phyloP scores from a whole-genome alignment of 2,888 invertebrate species.

The Temnothorax rugatulus region DNA sequence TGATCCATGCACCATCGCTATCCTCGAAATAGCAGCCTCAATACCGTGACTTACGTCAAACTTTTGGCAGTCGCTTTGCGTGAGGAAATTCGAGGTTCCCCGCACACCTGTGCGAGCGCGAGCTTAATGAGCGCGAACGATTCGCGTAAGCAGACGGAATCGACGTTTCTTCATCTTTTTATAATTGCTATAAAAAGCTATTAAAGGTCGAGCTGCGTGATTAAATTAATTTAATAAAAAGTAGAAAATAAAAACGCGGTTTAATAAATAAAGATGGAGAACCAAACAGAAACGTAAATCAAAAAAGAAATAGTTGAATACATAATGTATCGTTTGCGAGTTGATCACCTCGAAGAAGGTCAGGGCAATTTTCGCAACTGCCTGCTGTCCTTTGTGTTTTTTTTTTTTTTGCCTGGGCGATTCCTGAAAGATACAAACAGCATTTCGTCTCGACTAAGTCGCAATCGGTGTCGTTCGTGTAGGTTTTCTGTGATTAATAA shows the following conservation, averaged over 20 bases:
- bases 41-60: slow-evolving; percentile 78
- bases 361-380: neutral
- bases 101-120: neutral
- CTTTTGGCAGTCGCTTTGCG: slow-evolving; percentile 72
- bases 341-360: neutral
- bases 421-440: neutral
- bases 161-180: neutral
- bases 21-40: slow-evolving; percentile 80
- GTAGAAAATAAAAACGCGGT: neutral
- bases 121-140: slow-evolving; percentile 10
- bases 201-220: neutral
- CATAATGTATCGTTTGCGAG: neutral
- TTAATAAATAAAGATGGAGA: neutral
- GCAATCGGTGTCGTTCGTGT: neutral
- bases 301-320: neutral
- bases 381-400: neutral
- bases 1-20: slow-evolving; percentile 65
- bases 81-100: slow-evolving; percentile 52
- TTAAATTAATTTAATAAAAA: neutral
- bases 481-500: neutral
- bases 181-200: neutral
- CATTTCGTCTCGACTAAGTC: neutral
- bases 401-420: neutral
- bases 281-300: neutral
- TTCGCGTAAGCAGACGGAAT: neutral